These are phyloP conservation scores for Orthonychiurus folsomi DNA, from an alignment of 2,888 invertebrate species.

Conservation along the genomic window DNA sequence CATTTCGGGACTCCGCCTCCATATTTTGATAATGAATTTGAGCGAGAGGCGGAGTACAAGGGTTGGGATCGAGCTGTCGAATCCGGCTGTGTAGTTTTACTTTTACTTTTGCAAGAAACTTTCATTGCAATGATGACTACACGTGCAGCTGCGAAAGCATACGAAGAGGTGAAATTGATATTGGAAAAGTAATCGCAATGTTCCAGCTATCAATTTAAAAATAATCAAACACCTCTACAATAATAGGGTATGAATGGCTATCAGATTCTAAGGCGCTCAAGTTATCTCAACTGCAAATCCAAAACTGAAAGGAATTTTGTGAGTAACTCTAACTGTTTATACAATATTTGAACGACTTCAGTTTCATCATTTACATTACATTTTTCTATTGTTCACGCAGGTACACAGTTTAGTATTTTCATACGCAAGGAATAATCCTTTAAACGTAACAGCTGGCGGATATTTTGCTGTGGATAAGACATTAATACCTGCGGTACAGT, in stretches of 20 bases:
- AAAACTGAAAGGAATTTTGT: slow-evolving; percentile 20
- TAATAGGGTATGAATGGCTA: slow-evolving; percentile 22
- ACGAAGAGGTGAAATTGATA: slow-evolving; percentile 4
- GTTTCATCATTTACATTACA: too few species aligned
- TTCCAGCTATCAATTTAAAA: too few species aligned
- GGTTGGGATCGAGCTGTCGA: not conserved
- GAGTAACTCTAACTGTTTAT: slow-evolving; percentile 1
- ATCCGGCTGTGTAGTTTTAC: not conserved
- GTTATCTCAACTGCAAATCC: slow-evolving; percentile 15
- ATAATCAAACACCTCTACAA: too few species aligned
- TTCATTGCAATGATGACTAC: not conserved
- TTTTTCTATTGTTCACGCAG: not conserved
- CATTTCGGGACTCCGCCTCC: too few species aligned
- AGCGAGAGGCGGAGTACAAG: not conserved
- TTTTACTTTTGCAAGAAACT: not conserved
- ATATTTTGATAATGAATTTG: not conserved
- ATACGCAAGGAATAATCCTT: not conserved
- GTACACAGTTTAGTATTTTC: not conserved
- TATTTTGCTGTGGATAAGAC: not conserved
- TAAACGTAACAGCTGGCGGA: not conserved
- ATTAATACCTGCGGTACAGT: not conserved
- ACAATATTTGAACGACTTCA: not conserved
- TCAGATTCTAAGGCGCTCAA: slow-evolving; percentile 15
- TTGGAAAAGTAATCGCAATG: too few species aligned
- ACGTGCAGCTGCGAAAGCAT: not conserved